Evolutionary conservation across 2,888 invertebrate species (phyloP).

Genomic region (Helleia helle): DNA sequence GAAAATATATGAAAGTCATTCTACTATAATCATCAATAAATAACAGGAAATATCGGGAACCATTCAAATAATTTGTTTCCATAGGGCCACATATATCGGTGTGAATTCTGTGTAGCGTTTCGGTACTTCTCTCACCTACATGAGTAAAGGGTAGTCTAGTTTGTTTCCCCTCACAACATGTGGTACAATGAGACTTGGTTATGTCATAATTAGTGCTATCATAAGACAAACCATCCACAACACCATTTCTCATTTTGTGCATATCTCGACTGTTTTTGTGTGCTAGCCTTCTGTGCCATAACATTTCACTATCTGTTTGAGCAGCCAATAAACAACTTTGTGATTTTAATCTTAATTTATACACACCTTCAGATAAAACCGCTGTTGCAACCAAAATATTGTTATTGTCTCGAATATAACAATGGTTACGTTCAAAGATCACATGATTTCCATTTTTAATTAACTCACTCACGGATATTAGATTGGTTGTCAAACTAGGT

Average conservation of each 20-base stretch:
- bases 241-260: conserved; percentile 19
- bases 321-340: conserved; percentile 4
- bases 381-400: conserved; percentile 6
- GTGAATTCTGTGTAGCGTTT: neutral
- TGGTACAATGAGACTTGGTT: conserved; percentile 11
- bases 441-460: conserved; percentile 16
- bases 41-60: conserved; percentile 7
- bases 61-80: conserved; percentile 4
- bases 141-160: conserved; percentile 7
- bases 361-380: conserved; percentile 1
- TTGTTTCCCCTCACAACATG: conserved; percentile 17
- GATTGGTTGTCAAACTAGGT: conserved; percentile 13
- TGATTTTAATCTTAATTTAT: conserved; percentile 3
- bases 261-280: conserved; percentile 18
- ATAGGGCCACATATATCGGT: conserved; percentile 12
- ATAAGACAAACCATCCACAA: conserved; percentile 14
- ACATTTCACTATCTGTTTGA: conserved; percentile 6
- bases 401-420: conserved; percentile 9
- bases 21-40: conserved; percentile 9
- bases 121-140: conserved; percentile 8
- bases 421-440: conserved; percentile 8
- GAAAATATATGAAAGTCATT: conserved; percentile 12
- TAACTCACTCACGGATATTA: conserved; percentile 14
- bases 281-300: conserved; percentile 17
- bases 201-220: neutral